phyloP scores from a whole-genome alignment of 1,140 invertebrate genomes.

The Micrasema longulum region DNA sequence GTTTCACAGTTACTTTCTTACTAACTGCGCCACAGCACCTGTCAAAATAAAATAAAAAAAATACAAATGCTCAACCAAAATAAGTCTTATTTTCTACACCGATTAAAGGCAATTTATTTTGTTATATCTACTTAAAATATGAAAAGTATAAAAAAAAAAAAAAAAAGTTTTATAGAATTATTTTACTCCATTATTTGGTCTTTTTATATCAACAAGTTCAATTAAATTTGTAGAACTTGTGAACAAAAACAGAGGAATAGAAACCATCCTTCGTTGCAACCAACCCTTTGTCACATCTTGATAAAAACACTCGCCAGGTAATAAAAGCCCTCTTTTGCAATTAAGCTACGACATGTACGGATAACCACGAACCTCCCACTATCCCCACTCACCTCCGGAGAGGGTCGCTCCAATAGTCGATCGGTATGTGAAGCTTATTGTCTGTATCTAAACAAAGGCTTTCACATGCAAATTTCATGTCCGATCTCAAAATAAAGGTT shows the following conservation, averaged over 20 bases:
- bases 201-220: no score
- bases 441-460: conserved; percentile 28
- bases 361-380: conserved; percentile 24
- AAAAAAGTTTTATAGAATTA: no score
- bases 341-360: conserved; percentile 35
- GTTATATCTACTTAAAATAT: no score
- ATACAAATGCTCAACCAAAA: no score
- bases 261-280: background rate
- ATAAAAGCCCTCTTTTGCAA: conserved; percentile 34
- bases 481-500: conserved; percentile 36
- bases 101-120: no score
- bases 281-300: conserved; percentile 9
- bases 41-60: no score
- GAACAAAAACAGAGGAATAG: background rate
- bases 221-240: background rate
- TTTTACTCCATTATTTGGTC: no score
- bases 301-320: conserved; percentile 22
- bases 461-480: conserved; percentile 39
- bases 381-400: background rate
- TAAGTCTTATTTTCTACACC: no score
- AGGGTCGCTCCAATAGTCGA: conserved; percentile 37
- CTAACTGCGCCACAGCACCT: no score
- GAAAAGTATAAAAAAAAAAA: no score
- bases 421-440: conserved; percentile 34
- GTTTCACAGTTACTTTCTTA: no score